Base-by-base conservation (phyloP, 2,797 vertebrate species). In the Hypotaenidia okinawae region DNA sequence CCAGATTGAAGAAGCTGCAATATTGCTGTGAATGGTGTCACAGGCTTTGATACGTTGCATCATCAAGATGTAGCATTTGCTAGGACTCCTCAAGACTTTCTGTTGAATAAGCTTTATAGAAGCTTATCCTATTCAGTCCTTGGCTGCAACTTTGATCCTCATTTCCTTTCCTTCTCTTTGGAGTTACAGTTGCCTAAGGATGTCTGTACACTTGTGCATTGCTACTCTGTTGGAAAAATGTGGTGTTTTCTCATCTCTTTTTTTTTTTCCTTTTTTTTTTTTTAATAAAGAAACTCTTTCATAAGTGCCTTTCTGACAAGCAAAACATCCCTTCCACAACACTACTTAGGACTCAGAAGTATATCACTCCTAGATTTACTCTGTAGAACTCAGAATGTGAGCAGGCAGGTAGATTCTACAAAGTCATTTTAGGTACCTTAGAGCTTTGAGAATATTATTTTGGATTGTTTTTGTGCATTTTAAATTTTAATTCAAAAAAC, bases 401-500 rank as follows among this genome's bases (percentile, higher is more conserved):
- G n/a, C 47, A 69, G 55, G n/a, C 13, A 87, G 51, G 55, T 32
- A 51, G 63, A 51, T 70, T 87, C 37, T 51, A 86, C 41, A 70
- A 82, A 55, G 41, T n/a, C n/a, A 5, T 69, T 94, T 35, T 78
- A 78, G 67, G 78, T 83, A 85, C 74, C 37, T 62, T 77, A 94
- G 64, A 81, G 81, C 43, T 79, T 81, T 89, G 67, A 95, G 55
- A 95, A 90, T 68, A 96, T 75, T 94, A 89, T 49, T 52, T 87
- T 32, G 37, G 68, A 90, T 89, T 89, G 24, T 81, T 93, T 92
- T 28, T 88, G 81, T 84, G 59, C 78, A 35, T 17, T 89, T 92
- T 16, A 84, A n/a, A 67, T 68, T 91, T 84, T 92, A 96, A 94
- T 95, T 79, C 5, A 84, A 96, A 96, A 95, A 89, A 87, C 89